Base-by-base conservation (phyloP, 92 coral and sea anemone species). In the Desmophyllum pertusum region DNA sequence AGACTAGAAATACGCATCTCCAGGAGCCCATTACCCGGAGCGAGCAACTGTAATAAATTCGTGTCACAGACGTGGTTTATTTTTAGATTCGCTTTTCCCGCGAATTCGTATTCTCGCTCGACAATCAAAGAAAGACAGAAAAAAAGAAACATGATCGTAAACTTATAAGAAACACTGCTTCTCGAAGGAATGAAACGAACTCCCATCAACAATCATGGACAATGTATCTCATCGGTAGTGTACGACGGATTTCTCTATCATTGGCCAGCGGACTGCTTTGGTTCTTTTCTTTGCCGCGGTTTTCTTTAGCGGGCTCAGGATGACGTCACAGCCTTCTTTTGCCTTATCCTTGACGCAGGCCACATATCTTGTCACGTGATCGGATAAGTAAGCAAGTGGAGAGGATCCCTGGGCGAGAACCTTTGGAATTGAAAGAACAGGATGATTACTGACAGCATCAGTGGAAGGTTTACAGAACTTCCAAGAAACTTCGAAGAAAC, bases 291-390 rank as follows among this genome's bases (percentile, higher is more conserved):
- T 37, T 19, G 15, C 82, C 30, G 14, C 23, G 14, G 42, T 18
- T 80, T 62, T 88, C 79, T 74, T 77, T 35, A 82, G 78, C 5
- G 89, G 85, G 6, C 69, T 70, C 27, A 84, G 77, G 57, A 91
- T 80, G 39, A 59, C 25, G 52, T 81, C 76, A 52, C 94, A 91
- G 14, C 94, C 94, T 36, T 75, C 82, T 5, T 23, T 45, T 0
- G 8, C 36, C 2, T 64, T 55, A 5, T 81, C 41, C 37, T 53
- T 27, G 19, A 79, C 83, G 72, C 94, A 91, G 18, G 73, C 70
- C 45, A 87, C 90, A 33, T 91, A 91, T 35, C 71, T 91, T 17
- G 76, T 77, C 76, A 91, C 84, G 70, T 89, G 89, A n/a, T 80
- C 45, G 0, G 79, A 37, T 76, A 91, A 64, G 66, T 88, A 91